These are phyloP conservation scores for Tryphoninae sp. DNA, from an alignment of 2,888 invertebrate genomes.

Conservation along the genomic window DNA sequence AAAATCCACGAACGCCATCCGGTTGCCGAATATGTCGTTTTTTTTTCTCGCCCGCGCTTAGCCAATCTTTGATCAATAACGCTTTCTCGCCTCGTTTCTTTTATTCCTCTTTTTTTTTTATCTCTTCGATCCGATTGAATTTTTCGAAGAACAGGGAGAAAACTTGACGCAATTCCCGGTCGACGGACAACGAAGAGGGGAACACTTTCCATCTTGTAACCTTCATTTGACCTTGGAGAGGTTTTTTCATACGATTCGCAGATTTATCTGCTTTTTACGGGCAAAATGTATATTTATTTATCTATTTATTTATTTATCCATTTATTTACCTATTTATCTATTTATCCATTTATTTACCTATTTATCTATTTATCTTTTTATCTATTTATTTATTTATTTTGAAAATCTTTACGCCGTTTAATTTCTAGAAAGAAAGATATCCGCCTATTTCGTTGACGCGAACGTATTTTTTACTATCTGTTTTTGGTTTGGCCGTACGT, in stretches of 20 bases:
- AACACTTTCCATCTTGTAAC: neutral
- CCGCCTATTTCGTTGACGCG: neutral
- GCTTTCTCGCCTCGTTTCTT: neutral
- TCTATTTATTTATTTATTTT: too few species aligned
- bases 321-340: too few species aligned
- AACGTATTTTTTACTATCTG: neutral
- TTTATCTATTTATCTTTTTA: too few species aligned
- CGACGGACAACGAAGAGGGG: slow-evolving; percentile 12
- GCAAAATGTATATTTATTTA: too few species aligned
- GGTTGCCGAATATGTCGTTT: slow-evolving; percentile 50
- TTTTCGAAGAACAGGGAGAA: neutral
- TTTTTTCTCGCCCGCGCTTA: neutral
- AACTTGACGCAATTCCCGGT: neutral
- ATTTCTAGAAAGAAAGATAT: too few species aligned
- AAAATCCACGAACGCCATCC: slow-evolving; percentile 14
- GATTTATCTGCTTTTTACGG: neutral
- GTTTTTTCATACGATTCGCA: neutral
- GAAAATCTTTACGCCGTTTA: too few species aligned
- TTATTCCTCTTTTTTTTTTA: neutral
- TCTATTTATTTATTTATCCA: too few species aligned
- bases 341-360: too few species aligned
- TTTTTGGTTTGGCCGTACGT: neutral
- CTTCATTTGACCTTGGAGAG: neutral
- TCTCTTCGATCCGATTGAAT: neutral
- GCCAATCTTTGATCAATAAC: neutral